Percentiles rank a stretch among this genome's conserved stretches.
These are phyloP conservation scores for Eonycteris spelaea DNA, from an alignment of 2,113 vertebrate genomes.

Conservation along the genomic window DNA sequence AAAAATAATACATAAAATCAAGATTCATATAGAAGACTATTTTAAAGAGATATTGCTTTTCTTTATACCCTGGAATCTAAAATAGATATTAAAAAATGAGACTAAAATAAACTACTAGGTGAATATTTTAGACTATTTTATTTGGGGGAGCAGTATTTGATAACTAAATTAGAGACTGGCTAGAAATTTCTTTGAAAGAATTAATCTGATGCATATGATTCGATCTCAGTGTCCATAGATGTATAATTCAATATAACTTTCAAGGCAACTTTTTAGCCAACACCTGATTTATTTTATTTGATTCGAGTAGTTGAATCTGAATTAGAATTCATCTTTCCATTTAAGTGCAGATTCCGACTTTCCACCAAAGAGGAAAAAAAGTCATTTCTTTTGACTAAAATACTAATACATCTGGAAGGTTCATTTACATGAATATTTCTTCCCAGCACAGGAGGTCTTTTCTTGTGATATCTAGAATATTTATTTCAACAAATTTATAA, in stretches of 20 bases:
- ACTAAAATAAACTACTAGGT: background rate
- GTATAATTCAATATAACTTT: background rate
- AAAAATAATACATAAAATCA: slow-evolving; percentile 30
- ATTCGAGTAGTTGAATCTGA: slow-evolving; percentile 2
- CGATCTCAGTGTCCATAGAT: background rate
- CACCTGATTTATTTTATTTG: background rate
- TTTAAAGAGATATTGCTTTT: background rate
- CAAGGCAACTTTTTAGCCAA: slow-evolving; percentile 13
- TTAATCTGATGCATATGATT: background rate
- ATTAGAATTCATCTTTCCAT: slow-evolving; percentile 53
- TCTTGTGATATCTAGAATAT: slow-evolving; percentile 57
- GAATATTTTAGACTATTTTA: background rate
- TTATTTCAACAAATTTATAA: slow-evolving; percentile 71
- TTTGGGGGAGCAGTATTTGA: background rate
- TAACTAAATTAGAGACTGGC: background rate
- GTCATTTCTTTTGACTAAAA: slow-evolving; percentile 62
- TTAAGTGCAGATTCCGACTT: slow-evolving; percentile 64
- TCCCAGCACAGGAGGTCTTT: slow-evolving; percentile 48
- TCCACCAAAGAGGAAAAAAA: background rate
- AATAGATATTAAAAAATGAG: background rate
- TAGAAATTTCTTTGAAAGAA: background rate
- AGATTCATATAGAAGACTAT: background rate
- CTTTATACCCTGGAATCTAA: background rate
- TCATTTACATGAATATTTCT: slow-evolving; percentile 40
- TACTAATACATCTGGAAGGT: background rate